A percentile compares a stretch with the other conserved stretches of the same genome.
phyloP scores from a whole-genome alignment of 2,888 invertebrate genomes.

The Limnephilus lunatus region DNA sequence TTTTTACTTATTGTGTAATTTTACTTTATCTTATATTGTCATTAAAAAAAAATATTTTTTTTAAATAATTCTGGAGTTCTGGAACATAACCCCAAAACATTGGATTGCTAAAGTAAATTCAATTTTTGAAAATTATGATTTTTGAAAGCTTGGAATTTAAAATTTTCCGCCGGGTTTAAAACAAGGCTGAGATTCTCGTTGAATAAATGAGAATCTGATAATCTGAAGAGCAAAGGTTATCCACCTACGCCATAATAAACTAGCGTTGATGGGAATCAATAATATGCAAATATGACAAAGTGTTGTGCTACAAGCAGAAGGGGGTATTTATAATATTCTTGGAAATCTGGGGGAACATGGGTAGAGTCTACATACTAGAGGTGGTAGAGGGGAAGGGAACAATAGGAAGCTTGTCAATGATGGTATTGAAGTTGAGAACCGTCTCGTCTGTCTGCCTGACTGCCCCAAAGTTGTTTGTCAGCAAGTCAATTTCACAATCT shows the following conservation, averaged over 20 bases:
- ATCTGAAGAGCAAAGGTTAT: not conserved
- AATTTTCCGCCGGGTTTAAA: not conserved
- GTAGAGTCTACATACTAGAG: too few relatives aligned
- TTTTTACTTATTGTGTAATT: too few relatives aligned
- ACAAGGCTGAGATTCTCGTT: not conserved
- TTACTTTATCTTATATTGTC: too few relatives aligned
- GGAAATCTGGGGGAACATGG: not conserved
- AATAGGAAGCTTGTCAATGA: not conserved
- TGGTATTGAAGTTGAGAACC: not conserved
- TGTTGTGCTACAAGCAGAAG: not conserved
- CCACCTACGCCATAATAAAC: not conserved
- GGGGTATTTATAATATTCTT: conserved; percentile 4
- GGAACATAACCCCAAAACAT: not conserved
- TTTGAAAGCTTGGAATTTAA: not conserved
- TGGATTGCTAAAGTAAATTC: not conserved
- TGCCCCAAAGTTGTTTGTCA: too few relatives aligned
- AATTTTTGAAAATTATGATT: not conserved
- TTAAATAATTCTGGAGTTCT: too few relatives aligned
- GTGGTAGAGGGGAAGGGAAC: not conserved
- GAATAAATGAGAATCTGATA: not conserved
- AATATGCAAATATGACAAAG: conserved; percentile 19
- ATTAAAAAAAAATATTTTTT: too few relatives aligned
- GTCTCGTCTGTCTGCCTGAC: not conserved
- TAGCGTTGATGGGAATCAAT: conserved; percentile 2
- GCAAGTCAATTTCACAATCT: too few relatives aligned